Evolutionary conservation across 2,797 vertebrate genomes (phyloP), one percentile per base, ranked within the genome.

Genomic region (Taenioides sp.): DNA sequence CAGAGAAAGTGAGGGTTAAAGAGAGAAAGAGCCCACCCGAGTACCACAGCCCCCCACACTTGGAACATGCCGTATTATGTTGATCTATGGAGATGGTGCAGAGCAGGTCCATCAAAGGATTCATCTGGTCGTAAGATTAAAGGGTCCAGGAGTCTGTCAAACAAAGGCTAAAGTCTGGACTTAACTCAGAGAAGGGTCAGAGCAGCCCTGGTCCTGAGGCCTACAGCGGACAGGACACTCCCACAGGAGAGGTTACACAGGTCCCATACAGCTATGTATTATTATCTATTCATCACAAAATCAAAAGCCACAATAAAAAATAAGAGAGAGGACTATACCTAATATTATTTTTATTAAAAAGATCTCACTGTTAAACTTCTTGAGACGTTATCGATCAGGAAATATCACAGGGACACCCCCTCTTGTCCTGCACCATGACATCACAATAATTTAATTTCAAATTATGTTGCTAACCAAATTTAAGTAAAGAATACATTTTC

Each of bases 61-160:
- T 94, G 92, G 94, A 94, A 94, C 92, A 80, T 86, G 75, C 80
- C 76, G 83, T 84, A 91, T 89, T 89, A 80, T 76, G 84, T 89
- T 94, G 93, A 95, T 94, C 85, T 94, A 95, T 93, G 87, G 85
- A 84, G 82, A 87, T 81, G 88, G 89, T 76, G 86, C 90, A 85
- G 91, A 84, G 87, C 87, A 87, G 92, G 91, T 89, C 91, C 91
- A 91, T 93, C 93, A 91, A 89, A 92, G 89, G 91, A 92, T 93
- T 91, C 92, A 93, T 94, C 92, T 92, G 88, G 76, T 84, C 79
- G 61, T 82, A 83, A 94, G 93, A 95, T 95, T 93, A 94, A 93
- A 94, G 93, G 87, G 84, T 74, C 78, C 73, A 90, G 89, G 88
- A 84, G 83, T 91, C 89, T 91, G 90, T 90, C 89, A 93, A 94